Evolutionary conservation across 2,888 invertebrate species (phyloP), one percentile per base, ranked within the genome.

Genomic region (Strigamia maritima): DNA sequence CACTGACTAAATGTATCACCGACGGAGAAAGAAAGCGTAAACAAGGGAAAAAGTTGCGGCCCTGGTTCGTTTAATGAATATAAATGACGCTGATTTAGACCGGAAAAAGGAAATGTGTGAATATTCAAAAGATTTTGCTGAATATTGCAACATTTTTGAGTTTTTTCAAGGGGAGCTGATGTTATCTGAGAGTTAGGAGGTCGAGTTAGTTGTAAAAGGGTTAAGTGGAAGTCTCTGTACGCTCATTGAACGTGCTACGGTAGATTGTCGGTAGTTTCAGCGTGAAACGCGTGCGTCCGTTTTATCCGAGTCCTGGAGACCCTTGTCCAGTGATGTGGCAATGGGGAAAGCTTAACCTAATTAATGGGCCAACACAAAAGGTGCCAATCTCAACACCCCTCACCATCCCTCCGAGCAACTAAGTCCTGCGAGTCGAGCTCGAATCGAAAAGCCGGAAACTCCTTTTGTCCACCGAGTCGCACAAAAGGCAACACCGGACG

Each of bases 321-420:
- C 54, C 54, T 54, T 54, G 54, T 54, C 54, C 54, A 54, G 54
- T 54, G 54, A 54, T 54, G 54, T 54, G 54, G 54, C 54, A 54
- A 54, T 54, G 54, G 54, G 54, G 54, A 54, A 54, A 54, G 54
- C 54, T 54, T 54, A 54, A 54, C 54, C 54, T 54, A 54, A 54
- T 54, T 54, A 54, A 54, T 54, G 54, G 54, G 54, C 54, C 54
- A 54, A 54, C 54, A 54, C 54, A 54, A 54, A 54, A 54, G 54
- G 54, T 54, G 54, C 54, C 54, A 54, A 54, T 54, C 54, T 54
- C 54, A 8, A 54, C 54, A 2, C 54, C 54, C 54, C 54, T 19
- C 54, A 16, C 44, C 14, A 14, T n/a, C 19, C 54, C 54, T 19
- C 54, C 19, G 54, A 19, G 54, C 54, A 19, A 54, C 54, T 54